phyloP scores from a whole-genome alignment of 2,797 vertebrate species.

The Centropyge bicolor region DNA sequence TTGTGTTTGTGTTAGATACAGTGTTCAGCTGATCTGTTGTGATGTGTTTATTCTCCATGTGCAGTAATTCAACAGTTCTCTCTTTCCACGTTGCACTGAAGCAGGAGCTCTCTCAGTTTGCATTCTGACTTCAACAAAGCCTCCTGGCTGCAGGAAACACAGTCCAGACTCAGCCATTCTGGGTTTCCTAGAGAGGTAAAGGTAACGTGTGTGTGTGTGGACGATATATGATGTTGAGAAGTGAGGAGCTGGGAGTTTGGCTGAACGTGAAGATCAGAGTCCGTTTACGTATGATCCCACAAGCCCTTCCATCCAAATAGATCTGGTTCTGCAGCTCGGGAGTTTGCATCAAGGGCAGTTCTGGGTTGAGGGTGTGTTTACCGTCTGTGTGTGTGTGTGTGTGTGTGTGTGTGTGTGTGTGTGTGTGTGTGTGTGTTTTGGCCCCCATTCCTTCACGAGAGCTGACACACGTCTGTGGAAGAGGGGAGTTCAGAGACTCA shows the following conservation, averaged over 20 bases:
- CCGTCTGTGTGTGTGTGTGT: constrained; percentile 27
- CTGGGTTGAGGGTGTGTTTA: constrained; percentile 54
- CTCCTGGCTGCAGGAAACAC: constrained; percentile 35
- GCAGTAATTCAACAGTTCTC: constrained; percentile 65
- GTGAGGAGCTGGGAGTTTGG: constrained; percentile 48
- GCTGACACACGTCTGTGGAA: constrained; percentile 64
- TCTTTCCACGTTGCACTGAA: constrained; percentile 53
- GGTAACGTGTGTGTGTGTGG: constrained; percentile 26
- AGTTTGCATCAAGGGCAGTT: constrained; percentile 62
- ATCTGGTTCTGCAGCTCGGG: constrained; percentile 49
- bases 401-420: constrained; percentile 18
- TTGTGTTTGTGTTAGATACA: constrained; percentile 65
- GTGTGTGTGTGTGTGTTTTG: constrained; percentile 29
- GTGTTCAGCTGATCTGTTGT: constrained; percentile 68
- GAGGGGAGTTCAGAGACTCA: constrained; percentile 66
- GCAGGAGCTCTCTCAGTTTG: constrained; percentile 56
- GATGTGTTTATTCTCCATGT: constrained; percentile 62
- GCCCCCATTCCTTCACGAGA: constrained; percentile 58
- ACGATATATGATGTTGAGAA: constrained; percentile 36
- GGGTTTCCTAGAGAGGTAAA: constrained; percentile 34
- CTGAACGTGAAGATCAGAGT: constrained; percentile 50
- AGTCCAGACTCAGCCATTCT: constrained; percentile 35
- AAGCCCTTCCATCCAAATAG: constrained; percentile 49
- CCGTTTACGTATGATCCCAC: constrained; percentile 25
- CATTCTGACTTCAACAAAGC: constrained; percentile 28